Evolutionary conservation across 1,140 invertebrate species (phyloP), one percentile per base, ranked within the genome.

Genomic region (Leptoteleia sp.): DNA sequence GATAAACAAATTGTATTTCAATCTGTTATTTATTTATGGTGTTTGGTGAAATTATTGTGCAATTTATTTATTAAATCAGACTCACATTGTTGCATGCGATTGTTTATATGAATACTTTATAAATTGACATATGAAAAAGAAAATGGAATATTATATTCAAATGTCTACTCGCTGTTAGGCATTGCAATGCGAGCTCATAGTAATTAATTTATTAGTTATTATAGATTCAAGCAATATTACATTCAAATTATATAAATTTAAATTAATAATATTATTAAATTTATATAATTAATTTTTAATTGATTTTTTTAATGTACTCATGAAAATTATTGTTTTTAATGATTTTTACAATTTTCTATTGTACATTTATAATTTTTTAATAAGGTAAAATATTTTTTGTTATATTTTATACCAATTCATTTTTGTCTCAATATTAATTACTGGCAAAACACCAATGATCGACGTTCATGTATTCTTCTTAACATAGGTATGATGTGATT

Each of bases 401-500:
- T 38, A 29, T 9, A 25, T 62, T 35, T 59, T 59, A n/a, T 8
- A 29, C 5, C 5, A 22, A 22, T 22, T 22, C 19, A n/a, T n/a
- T n/a, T n/a, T n/a, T n/a, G n/a, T n/a, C n/a, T n/a, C n/a, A n/a
- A n/a, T n/a, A 54, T 67, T 67, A 67, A 55, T 68, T 68, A 57
- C 50, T 68, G 40, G 0, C 1, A 5, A 43, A 65, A 52, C 22
- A 33, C 13, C n/a, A 52, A 15, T 43, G 12, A 15, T 0, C 5
- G 45, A 50, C n/a, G 45, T 65, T 64, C 33, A 50, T 19, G 6
- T 29, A 8, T 35, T 50, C 29, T 45, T 54, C 29, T 8, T 43
- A 65, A 43, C 15, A 52, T 13, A 31, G 12, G 25, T 68, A 52
- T 50, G 54, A 50, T 50, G 52, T 50, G 31, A 55, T 47, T 57